phyloP scores from a whole-genome alignment of 2,888 invertebrate species.

The Lapara coniferarum region DNA sequence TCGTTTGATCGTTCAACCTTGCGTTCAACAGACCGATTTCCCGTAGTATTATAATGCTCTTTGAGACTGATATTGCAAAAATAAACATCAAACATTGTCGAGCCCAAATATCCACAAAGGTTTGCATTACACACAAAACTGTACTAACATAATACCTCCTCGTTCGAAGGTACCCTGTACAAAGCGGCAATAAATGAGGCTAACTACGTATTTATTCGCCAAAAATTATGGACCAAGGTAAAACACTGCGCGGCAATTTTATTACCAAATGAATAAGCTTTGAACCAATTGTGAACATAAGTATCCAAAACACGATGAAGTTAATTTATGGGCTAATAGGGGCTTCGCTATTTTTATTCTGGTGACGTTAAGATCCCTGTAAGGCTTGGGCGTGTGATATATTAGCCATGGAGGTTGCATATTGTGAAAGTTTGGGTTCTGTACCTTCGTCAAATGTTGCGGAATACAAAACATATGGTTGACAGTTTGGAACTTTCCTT shows the following conservation, averaged over 20 bases:
- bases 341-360: conserved; percentile 21
- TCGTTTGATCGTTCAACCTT: no score
- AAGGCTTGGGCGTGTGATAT: conserved; percentile 15
- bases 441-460: not conserved
- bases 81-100: not conserved
- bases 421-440: not conserved
- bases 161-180: conserved; percentile 14
- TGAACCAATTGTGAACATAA: conserved; percentile 28
- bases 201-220: conserved; percentile 65
- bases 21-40: no score
- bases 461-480: not conserved
- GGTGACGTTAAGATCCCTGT: conserved; percentile 19
- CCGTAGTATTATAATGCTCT: no score
- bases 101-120: not conserved
- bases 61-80: no score
- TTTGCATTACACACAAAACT: not conserved
- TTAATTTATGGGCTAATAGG: conserved; percentile 24
- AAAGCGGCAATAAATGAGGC: conserved; percentile 61
- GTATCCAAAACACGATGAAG: conserved; percentile 27
- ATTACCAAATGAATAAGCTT: conserved; percentile 60
- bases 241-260: conserved; percentile 60
- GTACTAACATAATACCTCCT: not conserved
- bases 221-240: conserved; percentile 70
- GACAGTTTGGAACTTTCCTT: no score
- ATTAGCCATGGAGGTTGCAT: not conserved